Conservation (phyloP, 2,797 vertebrate genomes). For the Babyrousa celebensis region DNA sequence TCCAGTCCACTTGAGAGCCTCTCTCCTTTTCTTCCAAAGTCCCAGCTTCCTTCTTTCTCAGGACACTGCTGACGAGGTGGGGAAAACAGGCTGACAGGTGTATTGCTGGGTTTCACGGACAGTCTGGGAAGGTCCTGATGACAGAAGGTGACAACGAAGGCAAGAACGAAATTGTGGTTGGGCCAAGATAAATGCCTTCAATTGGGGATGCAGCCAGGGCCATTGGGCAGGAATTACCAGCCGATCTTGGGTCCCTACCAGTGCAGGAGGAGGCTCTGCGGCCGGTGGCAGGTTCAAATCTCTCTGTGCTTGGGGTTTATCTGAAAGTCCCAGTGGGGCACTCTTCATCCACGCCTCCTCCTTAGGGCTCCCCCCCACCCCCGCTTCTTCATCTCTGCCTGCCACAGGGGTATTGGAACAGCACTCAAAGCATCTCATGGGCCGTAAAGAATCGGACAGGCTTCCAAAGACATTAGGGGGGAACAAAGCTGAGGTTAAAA, state of each 20-base stretch:
- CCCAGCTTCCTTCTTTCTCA: not conserved
- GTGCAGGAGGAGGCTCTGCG: not conserved
- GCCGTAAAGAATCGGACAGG: not conserved
- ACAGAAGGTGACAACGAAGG: not conserved
- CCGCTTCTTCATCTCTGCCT: fast-evolving
- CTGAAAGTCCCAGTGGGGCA: fast-evolving
- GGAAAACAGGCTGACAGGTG: no score
- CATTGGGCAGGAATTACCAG: fast-evolving
- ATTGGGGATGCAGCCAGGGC: not conserved
- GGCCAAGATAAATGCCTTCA: fast-evolving
- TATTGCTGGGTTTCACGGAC: not conserved
- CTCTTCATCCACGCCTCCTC: fast-evolving
- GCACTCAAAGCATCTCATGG: no score
- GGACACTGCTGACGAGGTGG: not conserved
- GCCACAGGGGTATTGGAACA: no score
- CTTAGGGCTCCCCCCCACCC: no score
- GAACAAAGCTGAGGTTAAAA: no score
- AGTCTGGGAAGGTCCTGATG: not conserved
- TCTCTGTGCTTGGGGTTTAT: not conserved
- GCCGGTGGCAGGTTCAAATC: no score
- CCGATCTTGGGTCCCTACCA: not conserved
- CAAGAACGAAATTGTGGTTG: not conserved
- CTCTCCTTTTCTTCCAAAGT: no score
- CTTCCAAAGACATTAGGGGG: not conserved
- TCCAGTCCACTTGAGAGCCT: no score